These are phyloP conservation scores for Pocillopora grandis DNA, from an alignment of 92 coral and sea anemone species.

Conservation along the genomic window DNA sequence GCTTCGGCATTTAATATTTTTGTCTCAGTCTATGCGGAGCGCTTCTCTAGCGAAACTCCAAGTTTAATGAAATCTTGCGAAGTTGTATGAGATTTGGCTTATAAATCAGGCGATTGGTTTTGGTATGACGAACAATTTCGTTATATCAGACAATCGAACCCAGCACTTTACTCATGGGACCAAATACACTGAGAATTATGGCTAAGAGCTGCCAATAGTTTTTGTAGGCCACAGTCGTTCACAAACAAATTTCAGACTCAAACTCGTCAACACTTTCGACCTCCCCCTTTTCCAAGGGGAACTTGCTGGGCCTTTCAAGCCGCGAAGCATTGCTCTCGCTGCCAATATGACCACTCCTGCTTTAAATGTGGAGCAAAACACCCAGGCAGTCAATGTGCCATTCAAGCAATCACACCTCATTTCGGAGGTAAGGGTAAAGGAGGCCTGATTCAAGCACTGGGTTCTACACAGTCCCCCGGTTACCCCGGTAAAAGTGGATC, in stretches of 20 bases:
- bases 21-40: constrained; percentile 23
- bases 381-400: constrained; percentile 34
- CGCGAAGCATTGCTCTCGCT: constrained; percentile 24
- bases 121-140: constrained; percentile 36
- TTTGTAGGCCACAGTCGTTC: neutral
- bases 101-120: constrained; percentile 26
- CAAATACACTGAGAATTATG: constrained; percentile 36
- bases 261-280: neutral
- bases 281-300: constrained; percentile 4
- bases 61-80: constrained; percentile 29
- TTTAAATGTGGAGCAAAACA: constrained; percentile 37
- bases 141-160: constrained; percentile 40
- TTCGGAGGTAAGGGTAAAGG: too few species aligned
- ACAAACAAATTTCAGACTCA: neutral
- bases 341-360: constrained; percentile 30
- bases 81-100: constrained; percentile 15
- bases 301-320: constrained; percentile 33
- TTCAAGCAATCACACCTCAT: too few species aligned
- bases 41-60: constrained; percentile 3
- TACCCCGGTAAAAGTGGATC: constrained; percentile 32
- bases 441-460: neutral
- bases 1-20: constrained; percentile 38
- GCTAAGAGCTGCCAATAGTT: constrained; percentile 11
- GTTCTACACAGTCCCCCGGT: constrained; percentile 24
- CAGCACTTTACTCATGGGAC: constrained; percentile 29